Evolutionary conservation across 2,113 vertebrate genomes (phyloP), one percentile per base, ranked within the genome.

Genomic region (Tragelaphus scriptus): DNA sequence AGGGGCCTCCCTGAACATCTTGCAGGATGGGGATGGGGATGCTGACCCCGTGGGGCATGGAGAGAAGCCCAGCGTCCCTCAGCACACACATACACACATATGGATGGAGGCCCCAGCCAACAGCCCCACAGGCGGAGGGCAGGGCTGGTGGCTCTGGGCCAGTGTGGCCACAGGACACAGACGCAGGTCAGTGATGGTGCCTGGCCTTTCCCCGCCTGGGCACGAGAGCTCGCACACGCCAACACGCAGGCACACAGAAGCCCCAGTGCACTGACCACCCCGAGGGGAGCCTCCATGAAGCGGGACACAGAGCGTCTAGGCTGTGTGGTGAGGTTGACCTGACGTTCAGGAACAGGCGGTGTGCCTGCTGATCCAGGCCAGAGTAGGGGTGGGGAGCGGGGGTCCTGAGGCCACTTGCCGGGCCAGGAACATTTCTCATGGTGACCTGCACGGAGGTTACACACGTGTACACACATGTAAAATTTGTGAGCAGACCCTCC

Each of bases 21-120:
- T 17, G 56, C 21, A 9, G 10, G 5, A 4, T 44, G 44, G 88
- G 7, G 77, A 49, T 1, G 2, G n/a, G 56, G 6, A n/a, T 16
- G 75, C 6, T 16, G 16, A 3, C n/a, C 23, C 1, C 0, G 1
- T 5, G 25, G 30, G n/a, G 15, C 7, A 0, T 0, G 6, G 28
- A 12, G 26, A 32, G 30, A 56, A 53, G 26, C 61, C 11, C 49
- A 4, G 30, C 0, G 0, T 25, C 17, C 56, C n/a, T 15, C n/a
- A 2, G 10, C 63, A 30, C 85, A 25, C 61, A 30, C 28, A 51
- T 14, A 30, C 28, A 7, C 0, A 0, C 58, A 65, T 40, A 0
- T 5, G 0, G 23, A 30, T 51, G 1, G 2, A 5, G 4, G 11
- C 13, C 16, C 13, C 26, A 2, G 49, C 44, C 14, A 4, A 32